Evolutionary conservation across 2,888 invertebrate genomes (phyloP), one percentile per base, ranked within the genome.

Genomic region (Kuschelorhynchus macadamiae): DNA sequence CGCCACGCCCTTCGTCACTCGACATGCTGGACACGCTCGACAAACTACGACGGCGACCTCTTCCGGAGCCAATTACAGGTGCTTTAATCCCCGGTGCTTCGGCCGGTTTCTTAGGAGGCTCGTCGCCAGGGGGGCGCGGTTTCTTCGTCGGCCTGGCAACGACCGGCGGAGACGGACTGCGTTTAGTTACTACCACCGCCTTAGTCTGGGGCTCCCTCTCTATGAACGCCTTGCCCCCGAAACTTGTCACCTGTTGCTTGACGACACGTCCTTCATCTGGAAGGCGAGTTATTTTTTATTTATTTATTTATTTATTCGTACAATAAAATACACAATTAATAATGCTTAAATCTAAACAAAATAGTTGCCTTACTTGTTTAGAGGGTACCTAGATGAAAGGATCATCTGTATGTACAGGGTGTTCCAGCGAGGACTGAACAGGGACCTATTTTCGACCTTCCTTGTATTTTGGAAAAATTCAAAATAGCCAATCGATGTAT

Each of bases 101-200:
- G 30, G 52, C 8, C 11, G 49, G 44, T 32, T 47, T 49, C 2
- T 36, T 36, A 12, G 21, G 5, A 12, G 21, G 5, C 4, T 18
- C 30, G n/a, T 11, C 49, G 12, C 2, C 50, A 2, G 36, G 14
- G 4, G 41, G 12, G 14, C 64, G 53, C 1, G 36, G 57, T 71
- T 75, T 74, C 81, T 81, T 80, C 3, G 52, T 71, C 4, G 88
- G 87, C 17, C 86, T 85, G 0, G 86, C 85, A 0, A 88, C 88
- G 0, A 82, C 77, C 0, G 88, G 88, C 0, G 89, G 88, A 0
- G 89, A 88, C 0, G 88, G 87, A 66, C 87, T 87, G 17, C 75
- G 66, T 56, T 78, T 79, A 32, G 80, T 81, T 64, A 78, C 81
- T 67, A 67, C 77, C 74, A n/a, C n/a, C n/a, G n/a, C n/a, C n/a